Evolutionary conservation across 2,113 vertebrate species (phyloP).

Genomic region (Myotis davidii): DNA sequence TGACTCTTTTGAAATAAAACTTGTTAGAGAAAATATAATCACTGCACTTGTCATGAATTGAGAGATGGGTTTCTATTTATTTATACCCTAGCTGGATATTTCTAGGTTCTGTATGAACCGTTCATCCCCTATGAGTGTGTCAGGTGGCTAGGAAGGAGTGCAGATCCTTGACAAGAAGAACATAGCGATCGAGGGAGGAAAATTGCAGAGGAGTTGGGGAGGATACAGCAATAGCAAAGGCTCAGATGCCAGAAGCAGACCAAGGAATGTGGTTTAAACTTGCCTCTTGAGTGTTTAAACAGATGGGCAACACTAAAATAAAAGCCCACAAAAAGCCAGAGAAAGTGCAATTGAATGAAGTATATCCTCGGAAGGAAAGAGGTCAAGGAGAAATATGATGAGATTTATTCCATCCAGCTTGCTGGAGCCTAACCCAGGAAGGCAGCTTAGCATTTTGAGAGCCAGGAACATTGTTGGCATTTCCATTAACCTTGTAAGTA

Average conservation of each 20-base stretch:
- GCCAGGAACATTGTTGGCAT: constrained; percentile 13
- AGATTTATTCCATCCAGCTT: neutral
- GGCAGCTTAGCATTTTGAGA: neutral
- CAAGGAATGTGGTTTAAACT: neutral
- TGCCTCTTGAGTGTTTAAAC: neutral
- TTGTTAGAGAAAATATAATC: constrained; percentile 46
- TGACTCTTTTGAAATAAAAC: constrained; percentile 65
- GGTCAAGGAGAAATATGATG: neutral
- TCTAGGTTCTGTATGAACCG: constrained; percentile 10
- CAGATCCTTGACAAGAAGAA: constrained; percentile 29
- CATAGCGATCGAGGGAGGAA: constrained; percentile 17
- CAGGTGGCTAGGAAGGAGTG: constrained; percentile 12
- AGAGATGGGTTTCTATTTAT: neutral
- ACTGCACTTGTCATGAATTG: neutral
- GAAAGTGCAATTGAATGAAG: neutral
- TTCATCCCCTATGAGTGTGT: neutral
- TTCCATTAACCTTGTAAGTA: neutral
- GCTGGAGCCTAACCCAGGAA: neutral
- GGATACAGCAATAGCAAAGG: neutral
- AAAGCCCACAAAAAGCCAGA: constrained; percentile 3
- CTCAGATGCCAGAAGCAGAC: neutral
- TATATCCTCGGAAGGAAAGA: neutral
- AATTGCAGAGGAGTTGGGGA: constrained; percentile 7
- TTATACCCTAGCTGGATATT: constrained; percentile 7
- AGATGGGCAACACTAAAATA: constrained; percentile 25